Evolutionary conservation across 1,140 invertebrate species (phyloP).

Genomic region (Macrosteles quadrilineatus): DNA sequence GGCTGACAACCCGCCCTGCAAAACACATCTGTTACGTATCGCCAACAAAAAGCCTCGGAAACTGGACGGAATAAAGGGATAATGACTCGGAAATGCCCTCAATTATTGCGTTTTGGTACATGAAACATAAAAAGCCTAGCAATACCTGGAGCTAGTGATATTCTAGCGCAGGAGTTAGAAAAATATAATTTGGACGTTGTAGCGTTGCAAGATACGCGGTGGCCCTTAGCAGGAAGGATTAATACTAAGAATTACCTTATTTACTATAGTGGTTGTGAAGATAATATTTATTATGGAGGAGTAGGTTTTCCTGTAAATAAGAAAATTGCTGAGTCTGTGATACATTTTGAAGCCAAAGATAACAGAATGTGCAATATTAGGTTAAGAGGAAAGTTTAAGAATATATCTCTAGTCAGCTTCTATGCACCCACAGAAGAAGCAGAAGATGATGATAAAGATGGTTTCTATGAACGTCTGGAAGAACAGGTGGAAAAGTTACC

Average conservation of each 20-base stretch:
- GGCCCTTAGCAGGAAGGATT: conserved; percentile 22
- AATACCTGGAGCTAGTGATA: conserved; percentile 28
- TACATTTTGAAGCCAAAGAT: conserved; percentile 12
- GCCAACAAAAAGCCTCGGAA: conserved; percentile 28
- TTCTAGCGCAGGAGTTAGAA: conserved; percentile 32
- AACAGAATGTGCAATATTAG: conserved; percentile 34
- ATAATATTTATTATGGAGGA: neutral
- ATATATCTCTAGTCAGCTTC: conserved; percentile 30
- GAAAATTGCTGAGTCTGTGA: conserved; percentile 1
- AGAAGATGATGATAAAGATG: conserved; percentile 35
- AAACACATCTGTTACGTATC: conserved; percentile 28
- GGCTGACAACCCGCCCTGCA: conserved; percentile 31
- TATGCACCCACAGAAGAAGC: conserved; percentile 35
- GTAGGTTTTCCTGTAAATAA: conserved; percentile 6
- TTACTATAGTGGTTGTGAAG: conserved; percentile 15
- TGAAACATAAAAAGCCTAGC: conserved; percentile 37
- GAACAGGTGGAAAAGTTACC: conserved; percentile 26
- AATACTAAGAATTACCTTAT: conserved; percentile 16
- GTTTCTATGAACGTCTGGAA: conserved; percentile 36
- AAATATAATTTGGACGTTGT: conserved; percentile 38
- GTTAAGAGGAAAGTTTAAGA: conserved; percentile 28
- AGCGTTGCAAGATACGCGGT: conserved; percentile 36
- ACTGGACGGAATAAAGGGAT: conserved; percentile 6
- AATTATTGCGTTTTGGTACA: conserved; percentile 29
- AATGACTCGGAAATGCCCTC: neutral